Percentiles rank a stretch among this genome's conserved stretches.
phyloP scores from a whole-genome alignment of 2,113 vertebrate genomes.

The Colaptes auratus region DNA sequence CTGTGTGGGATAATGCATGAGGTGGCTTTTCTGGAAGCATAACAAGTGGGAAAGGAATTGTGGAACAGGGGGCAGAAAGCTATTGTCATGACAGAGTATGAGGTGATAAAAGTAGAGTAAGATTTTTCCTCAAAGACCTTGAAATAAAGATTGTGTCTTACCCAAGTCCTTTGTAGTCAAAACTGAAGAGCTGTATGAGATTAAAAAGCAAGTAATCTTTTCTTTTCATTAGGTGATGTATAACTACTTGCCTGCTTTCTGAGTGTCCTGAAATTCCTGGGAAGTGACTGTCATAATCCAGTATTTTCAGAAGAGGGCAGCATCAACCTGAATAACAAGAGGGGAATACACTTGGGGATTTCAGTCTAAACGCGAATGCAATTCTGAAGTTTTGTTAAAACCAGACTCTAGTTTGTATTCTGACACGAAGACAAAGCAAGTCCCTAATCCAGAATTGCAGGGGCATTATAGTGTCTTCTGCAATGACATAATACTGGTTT shows the following conservation, averaged over 20 bases:
- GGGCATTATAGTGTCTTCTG: not conserved
- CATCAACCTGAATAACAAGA: conserved; percentile 72
- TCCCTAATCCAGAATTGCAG: conserved; percentile 3
- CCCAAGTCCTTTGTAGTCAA: not conserved
- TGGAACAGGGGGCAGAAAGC: not conserved
- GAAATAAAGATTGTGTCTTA: not conserved
- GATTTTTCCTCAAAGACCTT: not conserved
- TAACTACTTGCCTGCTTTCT: not conserved
- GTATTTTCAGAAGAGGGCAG: conserved; percentile 78
- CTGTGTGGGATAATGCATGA: not conserved
- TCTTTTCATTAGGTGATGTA: not conserved
- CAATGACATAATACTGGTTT: not conserved
- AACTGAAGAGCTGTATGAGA: not conserved
- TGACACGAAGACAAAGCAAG: conserved; percentile 29
- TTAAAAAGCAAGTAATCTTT: not conserved
- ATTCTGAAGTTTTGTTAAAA: conserved; percentile 26
- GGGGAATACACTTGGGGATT: not conserved
- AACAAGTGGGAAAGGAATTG: not conserved
- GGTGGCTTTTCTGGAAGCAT: not conserved
- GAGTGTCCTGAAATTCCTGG: not conserved
- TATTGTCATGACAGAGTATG: not conserved
- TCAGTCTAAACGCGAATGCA: not conserved
- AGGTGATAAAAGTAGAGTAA: not conserved
- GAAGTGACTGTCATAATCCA: not conserved
- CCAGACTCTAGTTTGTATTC: conserved; percentile 21